Evolutionary conservation across 1,140 invertebrate species (phyloP), one percentile per base, ranked within the genome.

Genomic region (Triops longicaudatus): DNA sequence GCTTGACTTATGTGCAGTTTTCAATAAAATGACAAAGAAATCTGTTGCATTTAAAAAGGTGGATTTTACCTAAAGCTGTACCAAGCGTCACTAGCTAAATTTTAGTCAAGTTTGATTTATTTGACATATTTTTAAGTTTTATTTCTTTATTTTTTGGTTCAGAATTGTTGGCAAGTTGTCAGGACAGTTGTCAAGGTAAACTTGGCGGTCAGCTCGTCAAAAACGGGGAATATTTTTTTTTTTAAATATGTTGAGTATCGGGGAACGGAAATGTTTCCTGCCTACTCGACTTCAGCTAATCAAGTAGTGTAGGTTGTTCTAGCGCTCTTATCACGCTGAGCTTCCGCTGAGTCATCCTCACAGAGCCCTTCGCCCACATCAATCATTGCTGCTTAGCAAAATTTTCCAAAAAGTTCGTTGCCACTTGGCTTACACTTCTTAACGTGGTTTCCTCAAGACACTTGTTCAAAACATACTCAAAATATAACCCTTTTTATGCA

Each of bases 261-360:
- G 22, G 50, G 50, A 63, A 63, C 50, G 50, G 50, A 63, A 63
- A 63, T 63, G 50, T 63, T 63, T 63, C 50, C 50, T 63, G 50
- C 50, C 50, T 63, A 6, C 50, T 22, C 22, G 50, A 22, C n/a
- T 22, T 37, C 6, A 63, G 50, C 50, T 63, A 63, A 63, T 63
- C 50, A 63, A 17, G 50, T 10, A 63, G 50, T 63, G 50, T 63
- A 63, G 50, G 10, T 63, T 63, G 50, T 63, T 63, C 50, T 63
- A 17, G 22, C 50, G 50, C 50, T 63, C 50, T 63, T 63, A 63
- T 63, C 50, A 63, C 50, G 22, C 50, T 17, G 10, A 22, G 50
- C 22, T 63, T 63, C 50, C 50, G 50, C 50, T 63, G 50, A 63
- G 17, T 63, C 50, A 63, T 63, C 50, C 50, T 63, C 43, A 44